Evolutionary conservation across 2,113 vertebrate genomes (phyloP), one percentile per base, ranked within the genome.

Genomic region (Tupaia chinensis): DNA sequence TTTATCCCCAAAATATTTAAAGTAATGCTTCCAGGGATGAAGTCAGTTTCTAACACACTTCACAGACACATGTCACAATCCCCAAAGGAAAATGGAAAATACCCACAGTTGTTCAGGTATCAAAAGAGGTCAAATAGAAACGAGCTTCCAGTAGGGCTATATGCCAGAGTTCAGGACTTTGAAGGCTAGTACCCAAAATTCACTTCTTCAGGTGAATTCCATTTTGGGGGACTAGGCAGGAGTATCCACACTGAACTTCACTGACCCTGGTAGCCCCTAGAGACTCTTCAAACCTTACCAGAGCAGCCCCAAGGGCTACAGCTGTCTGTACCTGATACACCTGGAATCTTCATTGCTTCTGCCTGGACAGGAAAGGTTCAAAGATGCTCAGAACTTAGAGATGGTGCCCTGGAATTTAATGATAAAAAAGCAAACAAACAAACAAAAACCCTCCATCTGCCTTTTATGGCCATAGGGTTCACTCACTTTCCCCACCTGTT

Each of bases 241-340:
- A 3, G 9, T 9, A 27, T 14, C 19, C 1, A 3, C 9, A 3
- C 12, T 3, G 11, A 29, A 58, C 13, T 54, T 44, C 0, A 1
- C 13, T 6, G 13, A 22, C 72, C 9, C 8, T 9, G 14, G 23
- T 12, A 3, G 13, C 0, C 4, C 16, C 0, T 0, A 32, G 70
- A 14, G 9, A 13, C 78, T 29, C 60, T 22, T 74, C 15, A 5
- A 27, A 8, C 2, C 2, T 32, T 20, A 12, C 0, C 77, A 70
- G 27, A 6, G 29, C 34, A 29, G 20, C 56, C 25, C 73, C n/a
- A 3, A 2, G 14, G 9, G 58, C 20, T 20, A 3, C 72, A 15
- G 69, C 27, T 29, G 17, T 1, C 17, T 5, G 4, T 29, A 15
- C 1, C 17, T 5, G 4, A 77, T 16, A 6, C 2, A 8, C 70